A percentile compares a stretch with the other conserved stretches of the same genome.
Conservation (phyloP, 2,113 vertebrate species). For the Sebastes fasciatus region DNA sequence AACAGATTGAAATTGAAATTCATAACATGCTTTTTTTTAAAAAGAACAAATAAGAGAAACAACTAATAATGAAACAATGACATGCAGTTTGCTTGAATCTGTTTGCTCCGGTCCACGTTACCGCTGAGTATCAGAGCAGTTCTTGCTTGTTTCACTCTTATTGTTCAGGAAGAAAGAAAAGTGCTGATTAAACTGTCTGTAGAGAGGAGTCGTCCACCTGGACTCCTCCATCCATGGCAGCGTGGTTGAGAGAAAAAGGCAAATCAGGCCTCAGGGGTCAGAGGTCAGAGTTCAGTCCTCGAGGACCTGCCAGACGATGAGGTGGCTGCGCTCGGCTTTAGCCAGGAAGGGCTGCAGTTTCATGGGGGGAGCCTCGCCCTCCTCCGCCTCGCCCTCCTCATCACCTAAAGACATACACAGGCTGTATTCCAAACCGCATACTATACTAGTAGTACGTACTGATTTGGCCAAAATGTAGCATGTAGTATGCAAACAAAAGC, state of each 20-base stretch:
- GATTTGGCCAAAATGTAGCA: no score
- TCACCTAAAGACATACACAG: conserved; percentile 85
- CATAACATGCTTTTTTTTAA: conserved; percentile 8
- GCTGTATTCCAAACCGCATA: no score
- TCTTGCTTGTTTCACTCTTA: conserved; percentile 39
- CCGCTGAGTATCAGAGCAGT: conserved; percentile 36
- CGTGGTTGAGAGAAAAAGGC: conserved; percentile 20
- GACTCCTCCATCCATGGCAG: conserved; percentile 17
- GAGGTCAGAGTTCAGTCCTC: conserved; percentile 82
- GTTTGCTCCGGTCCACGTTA: conserved; percentile 17
- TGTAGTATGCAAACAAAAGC: no score
- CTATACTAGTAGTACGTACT: no score
- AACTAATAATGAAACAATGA: conserved; percentile 67
- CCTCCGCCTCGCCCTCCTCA: conserved; percentile 90
- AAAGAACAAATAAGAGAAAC: conserved; percentile 55
- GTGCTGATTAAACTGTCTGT: conserved; percentile 57
- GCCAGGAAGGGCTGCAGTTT: conserved; percentile 92
- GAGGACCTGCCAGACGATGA: conserved; percentile 97
- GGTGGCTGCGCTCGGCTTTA: conserved; percentile 97
- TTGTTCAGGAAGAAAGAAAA: conserved; percentile 59
- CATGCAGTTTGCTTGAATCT: conserved; percentile 83
- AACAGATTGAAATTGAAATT: conserved; percentile 40
- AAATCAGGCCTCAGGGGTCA: neutral
- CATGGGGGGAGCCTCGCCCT: conserved; percentile 87
- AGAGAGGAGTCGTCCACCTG: conserved; percentile 7